These are phyloP conservation scores for Drosophila dives DNA, from an alignment of 2,888 invertebrate species.

Conservation along the genomic window DNA sequence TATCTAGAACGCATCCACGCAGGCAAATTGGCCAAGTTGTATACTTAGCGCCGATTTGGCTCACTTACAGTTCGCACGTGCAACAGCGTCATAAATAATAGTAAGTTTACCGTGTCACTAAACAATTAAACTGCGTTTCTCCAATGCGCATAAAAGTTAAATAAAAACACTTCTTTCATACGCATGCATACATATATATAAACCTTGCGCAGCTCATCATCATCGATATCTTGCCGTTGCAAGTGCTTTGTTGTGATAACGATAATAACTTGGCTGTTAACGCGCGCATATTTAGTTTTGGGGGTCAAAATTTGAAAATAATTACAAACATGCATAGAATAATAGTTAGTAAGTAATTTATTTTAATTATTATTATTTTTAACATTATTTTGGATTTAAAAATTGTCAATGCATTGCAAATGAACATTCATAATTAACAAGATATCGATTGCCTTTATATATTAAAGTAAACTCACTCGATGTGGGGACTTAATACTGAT, in stretches of 20 bases:
- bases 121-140: slow-evolving; percentile 4
- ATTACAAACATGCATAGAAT: not conserved
- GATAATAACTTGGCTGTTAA: slow-evolving; percentile 16
- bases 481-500: not conserved
- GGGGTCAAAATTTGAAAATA: not conserved
- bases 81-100: slow-evolving; percentile 35
- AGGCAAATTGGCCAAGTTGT: slow-evolving; percentile 37
- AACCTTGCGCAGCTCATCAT: slow-evolving; percentile 58
- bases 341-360: not conserved
- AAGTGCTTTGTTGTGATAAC: slow-evolving; percentile 14
- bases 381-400: not conserved
- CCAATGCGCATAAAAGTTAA: slow-evolving; percentile 52
- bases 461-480: not conserved
- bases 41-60: slow-evolving; percentile 22
- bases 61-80: slow-evolving; percentile 31
- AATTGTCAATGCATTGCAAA: slow-evolving; percentile 14
- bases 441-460: not conserved
- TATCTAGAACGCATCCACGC: slow-evolving; percentile 51
- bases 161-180: slow-evolving; percentile 65
- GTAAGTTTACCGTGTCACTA: slow-evolving; percentile 9
- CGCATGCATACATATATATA: slow-evolving; percentile 42
- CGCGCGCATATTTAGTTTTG: slow-evolving; percentile 14
- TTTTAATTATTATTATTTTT: not conserved
- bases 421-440: not conserved
- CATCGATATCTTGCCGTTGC: slow-evolving; percentile 61